phyloP scores from a whole-genome alignment of 2,797 vertebrate genomes.

The Trematomus bernacchii region DNA sequence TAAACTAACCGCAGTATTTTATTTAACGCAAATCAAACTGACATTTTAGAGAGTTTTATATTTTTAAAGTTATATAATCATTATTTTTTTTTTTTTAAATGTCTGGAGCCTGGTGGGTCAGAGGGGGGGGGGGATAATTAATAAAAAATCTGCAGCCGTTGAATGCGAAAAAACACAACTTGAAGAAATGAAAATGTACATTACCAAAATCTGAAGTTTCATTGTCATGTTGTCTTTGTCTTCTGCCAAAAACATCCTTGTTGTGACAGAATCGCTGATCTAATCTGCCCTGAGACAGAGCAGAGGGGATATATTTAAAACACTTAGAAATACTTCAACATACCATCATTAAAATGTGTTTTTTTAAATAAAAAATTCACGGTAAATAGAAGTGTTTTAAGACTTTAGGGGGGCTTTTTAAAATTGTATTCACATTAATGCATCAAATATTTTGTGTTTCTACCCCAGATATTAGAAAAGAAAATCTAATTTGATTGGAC shows the following conservation, averaged over 20 bases:
- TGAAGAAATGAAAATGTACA: constrained; percentile 55
- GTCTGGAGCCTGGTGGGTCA: constrained; percentile 63
- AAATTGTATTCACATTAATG: no score
- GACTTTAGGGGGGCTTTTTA: no score
- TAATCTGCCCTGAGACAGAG: background rate
- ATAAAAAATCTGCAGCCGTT: constrained; percentile 49
- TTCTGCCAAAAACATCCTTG: constrained; percentile 69
- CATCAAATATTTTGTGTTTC: no score
- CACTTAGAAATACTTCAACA: no score
- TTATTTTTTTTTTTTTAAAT: constrained; percentile 29
- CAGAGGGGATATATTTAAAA: no score
- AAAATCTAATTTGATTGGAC: no score
- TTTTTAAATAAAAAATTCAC: no score
- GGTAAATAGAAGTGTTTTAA: no score
- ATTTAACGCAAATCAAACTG: constrained; percentile 9
- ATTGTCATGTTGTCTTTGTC: constrained; percentile 68
- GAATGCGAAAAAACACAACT: constrained; percentile 6
- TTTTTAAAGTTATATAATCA: constrained; percentile 23
- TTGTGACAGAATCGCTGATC: constrained; percentile 70
- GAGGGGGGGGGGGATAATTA: constrained; percentile 31
- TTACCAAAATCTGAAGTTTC: constrained; percentile 61
- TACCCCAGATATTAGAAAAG: no score
- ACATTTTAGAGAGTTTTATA: constrained; percentile 33
- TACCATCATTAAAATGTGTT: no score
- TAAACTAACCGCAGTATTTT: constrained; percentile 40